A percentile compares a stretch with the other conserved stretches of the same genome.
Evolutionary conservation across 2,797 vertebrate species (phyloP).

Genomic region (Carapus acus): DNA sequence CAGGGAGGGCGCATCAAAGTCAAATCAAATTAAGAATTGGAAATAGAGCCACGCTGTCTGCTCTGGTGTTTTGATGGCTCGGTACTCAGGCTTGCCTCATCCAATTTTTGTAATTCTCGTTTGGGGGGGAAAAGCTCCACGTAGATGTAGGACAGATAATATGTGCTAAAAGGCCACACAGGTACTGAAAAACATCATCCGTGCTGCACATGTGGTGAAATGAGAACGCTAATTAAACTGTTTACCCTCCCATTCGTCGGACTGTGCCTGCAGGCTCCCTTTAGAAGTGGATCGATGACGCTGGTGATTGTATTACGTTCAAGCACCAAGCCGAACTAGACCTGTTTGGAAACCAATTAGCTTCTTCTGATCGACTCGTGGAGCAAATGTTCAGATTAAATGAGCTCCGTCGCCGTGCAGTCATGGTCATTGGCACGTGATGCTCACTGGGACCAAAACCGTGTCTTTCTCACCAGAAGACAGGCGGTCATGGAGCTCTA

Average conservation of each 20-base stretch:
- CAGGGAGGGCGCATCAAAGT: background rate
- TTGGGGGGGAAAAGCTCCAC: no score
- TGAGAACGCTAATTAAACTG: conserved; percentile 46
- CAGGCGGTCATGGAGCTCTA: conserved; percentile 4
- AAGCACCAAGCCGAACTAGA: conserved; percentile 36
- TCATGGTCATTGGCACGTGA: conserved; percentile 15
- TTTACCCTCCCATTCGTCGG: conserved; percentile 42
- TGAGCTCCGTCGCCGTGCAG: conserved; percentile 11
- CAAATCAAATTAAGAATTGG: background rate
- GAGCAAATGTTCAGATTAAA: conserved; percentile 37
- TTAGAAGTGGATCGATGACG: conserved; percentile 51
- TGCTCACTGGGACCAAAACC: conserved; percentile 23
- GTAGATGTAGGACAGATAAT: background rate
- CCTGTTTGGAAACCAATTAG: conserved; percentile 54
- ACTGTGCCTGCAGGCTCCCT: conserved; percentile 31
- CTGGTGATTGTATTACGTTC: conserved; percentile 54
- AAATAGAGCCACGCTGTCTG: background rate
- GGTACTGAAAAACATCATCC: conserved; percentile 3
- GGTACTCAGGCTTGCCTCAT: background rate
- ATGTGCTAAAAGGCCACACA: background rate
- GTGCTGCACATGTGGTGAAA: conserved; percentile 12
- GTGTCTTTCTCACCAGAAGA: background rate
- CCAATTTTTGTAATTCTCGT: background rate
- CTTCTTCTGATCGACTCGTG: conserved; percentile 51
- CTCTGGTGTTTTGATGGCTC: background rate